Conservation (phyloP, 2,888 invertebrate species). For the Electrophaes corylata region DNA sequence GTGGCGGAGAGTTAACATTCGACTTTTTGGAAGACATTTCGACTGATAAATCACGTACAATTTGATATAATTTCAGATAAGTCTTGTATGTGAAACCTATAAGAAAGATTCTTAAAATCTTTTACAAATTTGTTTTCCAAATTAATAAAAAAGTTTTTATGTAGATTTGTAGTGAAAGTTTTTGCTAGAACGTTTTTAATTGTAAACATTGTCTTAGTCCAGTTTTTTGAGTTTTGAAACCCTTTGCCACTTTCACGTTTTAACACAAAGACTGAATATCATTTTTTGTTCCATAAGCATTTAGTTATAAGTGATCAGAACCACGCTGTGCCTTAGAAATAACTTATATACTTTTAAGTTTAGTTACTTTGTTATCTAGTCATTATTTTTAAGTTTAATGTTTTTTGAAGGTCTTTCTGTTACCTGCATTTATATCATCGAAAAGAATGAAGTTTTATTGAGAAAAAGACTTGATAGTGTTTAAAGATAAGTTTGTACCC, state of each 20-base stretch:
- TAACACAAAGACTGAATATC: constrained; percentile 78
- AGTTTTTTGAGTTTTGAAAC: background rate
- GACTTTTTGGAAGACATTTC: background rate
- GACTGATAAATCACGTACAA: background rate
- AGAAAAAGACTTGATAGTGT: constrained; percentile 78
- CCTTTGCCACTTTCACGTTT: constrained; percentile 59
- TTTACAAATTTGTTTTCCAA: background rate
- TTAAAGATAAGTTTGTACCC: constrained; percentile 67
- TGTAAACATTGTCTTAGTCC: too few species aligned
- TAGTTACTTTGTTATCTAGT: constrained; percentile 78
- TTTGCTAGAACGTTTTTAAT: background rate
- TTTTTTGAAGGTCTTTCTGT: constrained; percentile 40
- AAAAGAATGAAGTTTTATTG: constrained; percentile 41
- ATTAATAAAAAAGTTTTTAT: too few species aligned
- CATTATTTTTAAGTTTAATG: constrained; percentile 66
- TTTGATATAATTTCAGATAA: background rate
- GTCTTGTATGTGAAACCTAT: background rate
- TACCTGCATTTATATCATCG: constrained; percentile 37
- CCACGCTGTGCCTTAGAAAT: constrained; percentile 76
- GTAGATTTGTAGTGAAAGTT: background rate
- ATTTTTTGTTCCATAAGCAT: constrained; percentile 75
- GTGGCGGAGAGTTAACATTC: constrained; percentile 9
- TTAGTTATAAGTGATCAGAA: constrained; percentile 72
- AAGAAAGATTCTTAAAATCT: background rate
- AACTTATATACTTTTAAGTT: constrained; percentile 52